phyloP scores from a whole-genome alignment of 1,140 invertebrate genomes.

The Drosophila tristis region DNA sequence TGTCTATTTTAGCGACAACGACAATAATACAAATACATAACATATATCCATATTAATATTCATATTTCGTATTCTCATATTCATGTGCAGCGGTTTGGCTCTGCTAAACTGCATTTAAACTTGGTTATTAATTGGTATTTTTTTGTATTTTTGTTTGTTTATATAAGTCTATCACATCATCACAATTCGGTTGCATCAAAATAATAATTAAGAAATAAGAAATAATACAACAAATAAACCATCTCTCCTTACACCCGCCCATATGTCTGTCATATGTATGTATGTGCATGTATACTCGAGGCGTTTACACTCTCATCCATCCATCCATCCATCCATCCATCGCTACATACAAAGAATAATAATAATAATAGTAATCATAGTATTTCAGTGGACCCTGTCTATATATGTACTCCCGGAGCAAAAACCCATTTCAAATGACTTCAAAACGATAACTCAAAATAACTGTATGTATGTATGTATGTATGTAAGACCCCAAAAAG shows the following conservation, averaged over 20 bases:
- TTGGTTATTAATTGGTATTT: conserved; percentile 73
- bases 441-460: conserved; percentile 10
- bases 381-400: too few species aligned
- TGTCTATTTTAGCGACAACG: conserved; percentile 52
- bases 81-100: conserved; percentile 22
- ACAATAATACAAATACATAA: conserved; percentile 77
- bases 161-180: conserved; percentile 82
- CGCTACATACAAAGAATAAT: conserved; percentile 26
- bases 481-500: conserved; percentile 5
- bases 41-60: conserved; percentile 58
- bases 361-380: conserved; percentile 2
- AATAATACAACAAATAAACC: conserved; percentile 29
- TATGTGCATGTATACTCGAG: neutral
- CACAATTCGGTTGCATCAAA: conserved; percentile 79
- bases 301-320: neutral
- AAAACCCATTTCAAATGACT: conserved; percentile 4
- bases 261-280: conserved; percentile 8
- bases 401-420: conserved; percentile 6
- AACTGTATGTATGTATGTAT: too few species aligned
- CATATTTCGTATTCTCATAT: conserved; percentile 20
- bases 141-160: conserved; percentile 64
- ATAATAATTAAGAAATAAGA: conserved; percentile 41
- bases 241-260: conserved; percentile 20
- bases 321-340: conserved; percentile 1
- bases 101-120: conserved; percentile 60